phyloP scores from a whole-genome alignment of 2,797 vertebrate species.

The Pyrocephalus nanus region DNA sequence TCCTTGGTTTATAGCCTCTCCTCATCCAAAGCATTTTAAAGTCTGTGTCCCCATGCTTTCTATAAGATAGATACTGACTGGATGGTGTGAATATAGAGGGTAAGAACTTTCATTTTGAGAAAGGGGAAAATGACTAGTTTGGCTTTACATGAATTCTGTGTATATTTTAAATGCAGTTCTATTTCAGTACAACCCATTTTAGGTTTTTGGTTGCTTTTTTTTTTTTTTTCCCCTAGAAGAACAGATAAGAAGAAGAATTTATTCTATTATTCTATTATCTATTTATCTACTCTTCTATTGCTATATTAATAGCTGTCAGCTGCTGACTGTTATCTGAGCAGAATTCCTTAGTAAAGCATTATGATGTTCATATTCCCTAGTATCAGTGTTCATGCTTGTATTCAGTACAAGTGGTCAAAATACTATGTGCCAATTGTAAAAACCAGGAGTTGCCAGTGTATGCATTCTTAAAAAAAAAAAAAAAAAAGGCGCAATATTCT shows the following conservation, averaged over 20 bases:
- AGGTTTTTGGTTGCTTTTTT: background rate
- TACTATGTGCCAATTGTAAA: background rate
- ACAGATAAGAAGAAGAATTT: background rate
- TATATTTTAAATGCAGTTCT: background rate
- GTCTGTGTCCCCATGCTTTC: background rate
- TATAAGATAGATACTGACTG: background rate
- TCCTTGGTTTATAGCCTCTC: background rate
- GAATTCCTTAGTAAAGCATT: background rate
- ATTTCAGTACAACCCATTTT: background rate
- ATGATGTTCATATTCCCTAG: background rate
- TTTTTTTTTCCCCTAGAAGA: background rate
- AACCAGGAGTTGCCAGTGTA: background rate
- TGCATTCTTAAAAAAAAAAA: background rate
- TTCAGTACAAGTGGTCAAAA: background rate
- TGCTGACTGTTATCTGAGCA: background rate
- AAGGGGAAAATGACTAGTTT: background rate
- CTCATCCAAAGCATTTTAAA: background rate
- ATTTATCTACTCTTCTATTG: background rate
- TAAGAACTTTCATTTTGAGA: background rate
- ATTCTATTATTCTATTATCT: background rate
- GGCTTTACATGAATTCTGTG: fast-evolving
- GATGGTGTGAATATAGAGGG: background rate
- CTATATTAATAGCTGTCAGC: background rate
- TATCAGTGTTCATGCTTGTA: background rate
- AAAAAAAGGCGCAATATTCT: background rate